Evolutionary conservation across 2,797 vertebrate genomes (phyloP).

Genomic region (Hydrophis major): DNA sequence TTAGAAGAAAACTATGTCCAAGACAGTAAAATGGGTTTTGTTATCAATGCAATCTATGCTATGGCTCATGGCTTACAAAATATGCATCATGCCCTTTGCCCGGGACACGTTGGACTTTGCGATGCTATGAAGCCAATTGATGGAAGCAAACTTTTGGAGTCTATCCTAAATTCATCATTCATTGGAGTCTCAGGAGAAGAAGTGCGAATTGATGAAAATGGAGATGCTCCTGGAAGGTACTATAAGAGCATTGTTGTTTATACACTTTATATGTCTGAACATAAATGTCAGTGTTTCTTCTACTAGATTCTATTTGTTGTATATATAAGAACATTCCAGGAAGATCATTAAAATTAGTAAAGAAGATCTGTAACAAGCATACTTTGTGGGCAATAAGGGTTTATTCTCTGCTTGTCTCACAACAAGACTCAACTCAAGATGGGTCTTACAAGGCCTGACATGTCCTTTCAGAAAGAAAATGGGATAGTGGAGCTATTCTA

Average conservation of each 20-base stretch:
- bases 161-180: slow-evolving; percentile 93
- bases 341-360: background rate
- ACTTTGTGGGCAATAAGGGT: background rate
- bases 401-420: background rate
- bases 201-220: slow-evolving; percentile 96
- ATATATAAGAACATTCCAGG: background rate
- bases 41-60: slow-evolving; percentile 98
- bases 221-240: slow-evolving; percentile 97
- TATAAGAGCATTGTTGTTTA: background rate
- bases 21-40: slow-evolving; percentile 99
- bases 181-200: slow-evolving; percentile 93
- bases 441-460: too few relatives aligned
- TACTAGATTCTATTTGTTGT: background rate
- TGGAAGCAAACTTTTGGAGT: slow-evolving; percentile 93
- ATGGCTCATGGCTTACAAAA: slow-evolving; percentile 97
- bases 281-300: background rate
- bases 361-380: background rate
- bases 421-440: background rate
- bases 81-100: slow-evolving; percentile 90
- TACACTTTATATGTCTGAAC: background rate
- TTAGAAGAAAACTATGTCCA: slow-evolving; percentile 96
- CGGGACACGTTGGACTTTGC: slow-evolving; percentile 85
- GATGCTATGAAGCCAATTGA: slow-evolving; percentile 97
- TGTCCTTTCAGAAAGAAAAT: background rate
- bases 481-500: background rate